Evolutionary conservation across 2,797 vertebrate species (phyloP).

Genomic region (Fundulus diaphanus): DNA sequence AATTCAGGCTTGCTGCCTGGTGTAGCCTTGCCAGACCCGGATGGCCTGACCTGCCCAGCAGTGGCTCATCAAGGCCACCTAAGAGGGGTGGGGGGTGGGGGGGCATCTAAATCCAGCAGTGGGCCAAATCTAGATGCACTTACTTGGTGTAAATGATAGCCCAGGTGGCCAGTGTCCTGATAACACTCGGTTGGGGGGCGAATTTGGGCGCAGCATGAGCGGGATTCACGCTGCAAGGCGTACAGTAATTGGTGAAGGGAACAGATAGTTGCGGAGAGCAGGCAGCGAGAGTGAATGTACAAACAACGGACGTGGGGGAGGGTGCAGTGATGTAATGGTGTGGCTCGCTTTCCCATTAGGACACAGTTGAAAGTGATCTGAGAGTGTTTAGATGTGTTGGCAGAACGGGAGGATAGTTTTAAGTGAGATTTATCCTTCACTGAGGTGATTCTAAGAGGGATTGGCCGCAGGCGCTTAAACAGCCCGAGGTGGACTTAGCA

Average conservation of each 20-base stretch:
- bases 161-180: constrained; percentile 55
- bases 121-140: constrained; percentile 39
- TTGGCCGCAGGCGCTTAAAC: constrained; percentile 58
- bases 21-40: constrained; percentile 48
- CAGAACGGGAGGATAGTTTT: constrained; percentile 65
- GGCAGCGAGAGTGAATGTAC: constrained; percentile 34
- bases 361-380: constrained; percentile 70
- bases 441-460: constrained; percentile 74
- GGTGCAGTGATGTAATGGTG: constrained; percentile 66
- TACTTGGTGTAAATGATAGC: constrained; percentile 29
- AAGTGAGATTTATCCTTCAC: constrained; percentile 75
- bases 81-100: constrained; percentile 14
- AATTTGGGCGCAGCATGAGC: constrained; percentile 50
- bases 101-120: constrained; percentile 51
- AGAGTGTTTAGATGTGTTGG: constrained; percentile 69
- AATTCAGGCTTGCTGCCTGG: constrained; percentile 50
- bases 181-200: constrained; percentile 59
- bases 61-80: constrained; percentile 49
- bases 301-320: constrained; percentile 43
- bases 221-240: constrained; percentile 40
- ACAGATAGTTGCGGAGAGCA: constrained; percentile 32
- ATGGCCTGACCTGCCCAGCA: constrained; percentile 59
- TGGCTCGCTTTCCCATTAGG: constrained; percentile 62
- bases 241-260: constrained; percentile 59
- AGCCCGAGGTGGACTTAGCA: constrained; percentile 56